Percentiles rank a stretch among this genome's conserved stretches.
Conservation (phyloP, 2,113 vertebrate species). For the Elanus axillaris region DNA sequence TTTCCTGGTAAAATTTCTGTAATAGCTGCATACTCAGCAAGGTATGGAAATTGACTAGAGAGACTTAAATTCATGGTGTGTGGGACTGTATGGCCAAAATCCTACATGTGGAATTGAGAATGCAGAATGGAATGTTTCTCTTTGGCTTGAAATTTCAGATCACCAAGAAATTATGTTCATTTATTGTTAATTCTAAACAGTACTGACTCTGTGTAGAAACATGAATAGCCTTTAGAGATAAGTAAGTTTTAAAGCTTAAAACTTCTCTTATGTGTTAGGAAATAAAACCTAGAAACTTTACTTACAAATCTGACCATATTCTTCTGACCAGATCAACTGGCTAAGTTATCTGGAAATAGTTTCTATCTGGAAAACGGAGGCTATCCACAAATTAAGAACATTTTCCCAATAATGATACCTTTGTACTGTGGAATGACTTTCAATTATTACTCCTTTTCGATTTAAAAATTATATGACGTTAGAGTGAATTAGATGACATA, state of each 20-base stretch:
- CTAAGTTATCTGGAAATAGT: neutral
- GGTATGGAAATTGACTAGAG: neutral
- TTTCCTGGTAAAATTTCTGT: neutral
- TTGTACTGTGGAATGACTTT: neutral
- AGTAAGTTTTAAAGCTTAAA: neutral
- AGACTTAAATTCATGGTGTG: neutral
- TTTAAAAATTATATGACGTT: neutral
- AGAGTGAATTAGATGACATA: neutral
- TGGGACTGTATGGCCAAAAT: neutral
- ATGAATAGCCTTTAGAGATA: neutral
- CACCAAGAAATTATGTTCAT: neutral
- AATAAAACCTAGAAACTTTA: neutral
- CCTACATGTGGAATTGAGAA: neutral
- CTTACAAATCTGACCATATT: neutral
- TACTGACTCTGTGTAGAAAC: neutral
- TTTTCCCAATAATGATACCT: neutral
- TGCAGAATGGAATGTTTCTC: neutral
- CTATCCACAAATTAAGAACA: neutral
- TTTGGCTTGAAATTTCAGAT: neutral
- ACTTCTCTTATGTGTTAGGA: neutral
- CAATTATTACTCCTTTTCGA: neutral
- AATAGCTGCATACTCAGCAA: neutral
- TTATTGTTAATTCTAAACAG: neutral
- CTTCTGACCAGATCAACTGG: neutral
- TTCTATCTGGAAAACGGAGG: neutral